Evolutionary conservation across 2,888 invertebrate species (phyloP), one percentile per base, ranked within the genome.

Genomic region (Lasioglossum calceatum): DNA sequence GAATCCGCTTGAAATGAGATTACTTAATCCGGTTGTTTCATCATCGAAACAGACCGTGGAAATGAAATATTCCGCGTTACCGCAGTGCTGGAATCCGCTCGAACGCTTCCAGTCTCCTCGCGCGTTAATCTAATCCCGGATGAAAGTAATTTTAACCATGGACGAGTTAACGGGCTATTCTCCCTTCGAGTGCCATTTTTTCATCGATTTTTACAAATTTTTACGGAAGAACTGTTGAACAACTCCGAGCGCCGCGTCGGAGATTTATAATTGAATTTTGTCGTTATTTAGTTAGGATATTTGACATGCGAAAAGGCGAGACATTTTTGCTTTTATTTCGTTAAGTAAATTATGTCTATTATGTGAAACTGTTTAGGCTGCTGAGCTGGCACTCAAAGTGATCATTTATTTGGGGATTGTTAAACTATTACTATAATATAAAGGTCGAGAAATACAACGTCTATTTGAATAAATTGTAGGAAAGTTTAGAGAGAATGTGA

Each of bases 21-120:
- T 91, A 91, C 90, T 92, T 90, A 92, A 93, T 93, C 91, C 87
- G 85, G 71, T 92, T 92, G 92, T 93, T 92, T 91, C 89, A 78
- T 85, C 90, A 91, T 90, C 88, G 92, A 89, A 92, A 89, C 84
- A 88, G 86, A 84, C 85, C 89, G 89, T 90, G 89, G 85, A 92
- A 92, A 92, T 92, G 90, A 92, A 93, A 93, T 90, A 89, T 89
- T 77, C 85, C 76, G 44, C 71, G 79, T 79, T 86, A 70, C 76
- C 73, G 54, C 44, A 39, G 50, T 44, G 44, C 44, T 47, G 36
- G 23, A 23, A 32, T 12, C 16, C 3, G 16, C 16, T 42, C 39
- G 74, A 82, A 58, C 81, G 81, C 77, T 64, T 64, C 70, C 71
- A 5, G 70, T 64, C 75, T n/a, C 71, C 44, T 72, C 61, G 47